Base-by-base conservation (phyloP, 2,888 invertebrate genomes). In the Xestia c-nigrum region DNA sequence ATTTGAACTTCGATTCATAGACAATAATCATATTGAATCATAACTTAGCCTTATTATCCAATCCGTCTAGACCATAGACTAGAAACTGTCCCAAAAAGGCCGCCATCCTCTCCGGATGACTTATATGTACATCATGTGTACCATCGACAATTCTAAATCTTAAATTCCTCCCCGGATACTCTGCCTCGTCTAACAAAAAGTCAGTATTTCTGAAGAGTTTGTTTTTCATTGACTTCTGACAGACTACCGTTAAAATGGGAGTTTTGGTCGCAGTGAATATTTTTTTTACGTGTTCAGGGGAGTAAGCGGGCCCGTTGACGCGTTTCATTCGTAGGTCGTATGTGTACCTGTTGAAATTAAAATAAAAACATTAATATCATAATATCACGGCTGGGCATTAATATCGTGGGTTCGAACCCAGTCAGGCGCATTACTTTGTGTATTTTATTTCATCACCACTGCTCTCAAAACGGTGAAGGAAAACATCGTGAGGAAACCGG, bases 111-210 rank as follows among this genome's bases (percentile, higher is more conserved):
- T 97, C 97, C 0, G 98, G 97, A 67, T 95, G 84, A 47, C 95
- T 95, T 12, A 97, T 94, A 87, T 98, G 98, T 0, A 97, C 95
- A 87, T 98, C 97, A 80, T 98, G 98, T 73, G 94, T 92, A 0
- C 98, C 98, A 0, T 91, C 88, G 0, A 97, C 96, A 5, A 85
- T 52, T 7, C 94, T 88, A 3, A 93, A 91, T 21, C 93, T 89
- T 1, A 89, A 92, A 66, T 94, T 94, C 0, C 87, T 87, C 0
- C 83, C 76, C 0, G 91, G 91, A 68, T 91, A 93, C 0, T 83
- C 79, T 0, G 76, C 82, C 55, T 94, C 94, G 52, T 95, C 93
- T 0, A 94, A 74, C 0, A 94, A 82, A 72, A 94, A 95, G 0
- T 84, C 84, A 0, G 92, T 90, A n/a, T 87, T 87, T 0, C 88